Evolutionary conservation across 2,797 vertebrate genomes (phyloP), one percentile per base, ranked within the genome.

Genomic region (Pseudochirops corinnae): DNA sequence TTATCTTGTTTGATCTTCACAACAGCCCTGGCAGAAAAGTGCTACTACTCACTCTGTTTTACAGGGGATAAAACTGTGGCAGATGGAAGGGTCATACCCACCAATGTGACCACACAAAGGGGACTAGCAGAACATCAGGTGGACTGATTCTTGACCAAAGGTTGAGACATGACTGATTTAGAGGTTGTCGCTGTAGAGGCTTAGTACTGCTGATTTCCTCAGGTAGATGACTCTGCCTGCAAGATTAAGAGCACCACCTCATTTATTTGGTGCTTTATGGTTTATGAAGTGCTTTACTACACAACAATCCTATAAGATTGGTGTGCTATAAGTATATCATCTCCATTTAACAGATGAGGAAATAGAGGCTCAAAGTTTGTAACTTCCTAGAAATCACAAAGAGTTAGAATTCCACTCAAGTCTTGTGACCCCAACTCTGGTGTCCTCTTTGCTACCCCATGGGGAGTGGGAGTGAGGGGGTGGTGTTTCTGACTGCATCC

Each of bases 401-500:
- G 28, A 57, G 29, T 60, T 33, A 33, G 31, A 33, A 62, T 62
- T 62, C 60, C 4, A 74, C 14, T 74, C 62, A 74, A 74, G 14
- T n/a, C 33, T 18, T 74, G 62, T n/a, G 62, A 74, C 33, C 33
- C 33, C 62, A 18, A 74, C n/a, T 74, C 1, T 5, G 33, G n/a
- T n/a, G 33, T 39, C 62, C 33, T 67, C 16, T n/a, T 39, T 74
- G 33, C 33, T n/a, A 18, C 62, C 33, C 13, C 33, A 16, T 39
- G 3, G 16, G 4, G 29, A 46, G 82, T 55, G 9, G 90, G 90
- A 58, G 33, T 92, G 96, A 9, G 94, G 39, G 31, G 50, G 28
- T 95, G 55, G 24, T 46, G 31, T 96, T 94, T 31, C 56, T 67
- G 53, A 18, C 7, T 46, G 60, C 57, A 31, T 90, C 50, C 57